These are phyloP conservation scores for Sylvia borin DNA, from an alignment of 2,797 vertebrate species.

Conservation along the genomic window DNA sequence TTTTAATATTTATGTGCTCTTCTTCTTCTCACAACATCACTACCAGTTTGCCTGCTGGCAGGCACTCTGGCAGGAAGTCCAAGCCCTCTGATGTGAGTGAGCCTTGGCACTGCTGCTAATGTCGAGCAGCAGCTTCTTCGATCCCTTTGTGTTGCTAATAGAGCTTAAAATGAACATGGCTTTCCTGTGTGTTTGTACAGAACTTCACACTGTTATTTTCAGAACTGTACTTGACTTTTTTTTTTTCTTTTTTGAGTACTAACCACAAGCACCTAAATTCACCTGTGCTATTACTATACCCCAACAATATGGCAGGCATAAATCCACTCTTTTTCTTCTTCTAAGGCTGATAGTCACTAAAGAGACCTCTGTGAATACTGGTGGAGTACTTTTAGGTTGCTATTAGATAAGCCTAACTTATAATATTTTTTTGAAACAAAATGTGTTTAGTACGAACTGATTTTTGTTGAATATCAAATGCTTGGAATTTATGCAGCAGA, in stretches of 20 bases:
- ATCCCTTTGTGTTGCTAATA: neutral
- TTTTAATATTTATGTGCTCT: neutral
- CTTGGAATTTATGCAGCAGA: conserved; percentile 4
- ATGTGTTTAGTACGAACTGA: neutral
- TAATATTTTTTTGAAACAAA: neutral
- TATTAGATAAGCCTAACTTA: neutral
- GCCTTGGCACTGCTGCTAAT: neutral
- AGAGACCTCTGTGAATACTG: neutral
- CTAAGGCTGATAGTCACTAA: neutral
- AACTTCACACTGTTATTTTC: neutral
- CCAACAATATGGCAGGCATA: neutral
- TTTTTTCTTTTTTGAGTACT: neutral
- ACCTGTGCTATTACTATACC: neutral
- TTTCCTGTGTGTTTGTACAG: neutral
- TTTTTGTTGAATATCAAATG: conserved; percentile 21
- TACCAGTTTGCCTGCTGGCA: neutral
- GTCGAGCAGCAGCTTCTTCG: neutral
- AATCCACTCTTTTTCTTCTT: neutral
- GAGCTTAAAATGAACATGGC: neutral
- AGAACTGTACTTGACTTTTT: neutral
- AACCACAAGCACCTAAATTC: neutral
- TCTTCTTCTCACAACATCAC: neutral
- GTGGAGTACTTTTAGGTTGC: neutral
- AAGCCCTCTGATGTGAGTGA: neutral
- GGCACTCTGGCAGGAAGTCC: neutral